Evolutionary conservation across 1,140 invertebrate species (phyloP).

Genomic region (Proales similis): DNA sequence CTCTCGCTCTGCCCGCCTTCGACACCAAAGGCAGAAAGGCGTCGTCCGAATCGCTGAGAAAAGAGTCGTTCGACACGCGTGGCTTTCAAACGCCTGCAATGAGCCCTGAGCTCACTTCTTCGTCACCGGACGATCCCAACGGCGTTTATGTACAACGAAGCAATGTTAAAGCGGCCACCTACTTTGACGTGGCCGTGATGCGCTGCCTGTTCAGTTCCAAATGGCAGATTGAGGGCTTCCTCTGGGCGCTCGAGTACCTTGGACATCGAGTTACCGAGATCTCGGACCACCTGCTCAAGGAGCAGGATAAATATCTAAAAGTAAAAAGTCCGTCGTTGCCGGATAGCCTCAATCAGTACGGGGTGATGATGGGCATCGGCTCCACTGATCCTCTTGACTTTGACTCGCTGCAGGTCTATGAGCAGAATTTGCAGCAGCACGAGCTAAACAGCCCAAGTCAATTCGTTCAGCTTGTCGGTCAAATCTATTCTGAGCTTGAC

Average conservation of each 20-base stretch:
- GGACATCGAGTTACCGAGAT: conserved; percentile 54
- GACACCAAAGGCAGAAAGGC: too few species aligned
- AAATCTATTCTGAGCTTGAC: conserved; percentile 34
- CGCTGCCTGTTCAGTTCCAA: conserved; percentile 90
- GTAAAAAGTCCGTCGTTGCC: conserved; percentile 39
- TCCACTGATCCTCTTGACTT: conserved; percentile 1
- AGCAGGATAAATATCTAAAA: conserved; percentile 29
- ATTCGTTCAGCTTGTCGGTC: conserved; percentile 18
- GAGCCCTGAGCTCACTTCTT: too few species aligned
- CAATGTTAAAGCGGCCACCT: conserved; percentile 65
- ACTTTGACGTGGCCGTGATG: conserved; percentile 86
- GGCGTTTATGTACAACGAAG: too few species aligned
- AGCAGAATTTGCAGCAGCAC: neutral
- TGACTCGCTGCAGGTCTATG: neutral
- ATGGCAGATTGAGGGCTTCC: conserved; percentile 94
- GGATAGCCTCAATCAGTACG: conserved; percentile 40
- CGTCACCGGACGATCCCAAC: too few species aligned
- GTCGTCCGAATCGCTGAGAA: too few species aligned
- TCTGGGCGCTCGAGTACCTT: conserved; percentile 84
- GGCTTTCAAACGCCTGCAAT: too few species aligned
- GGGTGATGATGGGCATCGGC: conserved; percentile 14
- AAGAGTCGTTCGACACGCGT: too few species aligned
- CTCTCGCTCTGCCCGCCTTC: too few species aligned
- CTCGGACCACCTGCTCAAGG: conserved; percentile 11
- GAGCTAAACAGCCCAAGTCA: conserved; percentile 12